Evolutionary conservation across 2,113 vertebrate genomes (phyloP).

Genomic region (Petromus typicus): DNA sequence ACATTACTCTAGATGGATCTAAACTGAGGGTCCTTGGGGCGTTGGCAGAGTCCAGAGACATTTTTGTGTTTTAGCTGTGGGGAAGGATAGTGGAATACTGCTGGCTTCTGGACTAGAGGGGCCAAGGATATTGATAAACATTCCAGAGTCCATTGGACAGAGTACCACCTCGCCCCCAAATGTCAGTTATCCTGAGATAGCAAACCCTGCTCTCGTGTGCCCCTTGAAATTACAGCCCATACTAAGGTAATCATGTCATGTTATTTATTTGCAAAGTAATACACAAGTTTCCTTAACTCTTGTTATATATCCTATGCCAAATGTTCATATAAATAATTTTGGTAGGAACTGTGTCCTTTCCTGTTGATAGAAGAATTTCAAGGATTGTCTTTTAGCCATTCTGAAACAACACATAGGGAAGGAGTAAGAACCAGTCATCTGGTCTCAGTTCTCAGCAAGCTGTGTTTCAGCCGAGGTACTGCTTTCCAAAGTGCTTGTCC

Average conservation of each 20-base stretch:
- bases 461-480: not conserved
- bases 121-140: not conserved
- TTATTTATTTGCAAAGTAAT: slow-evolving; percentile 4
- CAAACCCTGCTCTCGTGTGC: not conserved
- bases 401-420: not conserved
- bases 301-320: not conserved
- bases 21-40: not conserved
- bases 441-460: not conserved
- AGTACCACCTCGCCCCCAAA: not conserved
- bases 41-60: not conserved
- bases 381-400: not conserved
- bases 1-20: not conserved
- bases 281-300: not conserved
- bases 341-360: not conserved
- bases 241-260: not conserved
- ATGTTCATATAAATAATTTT: not conserved
- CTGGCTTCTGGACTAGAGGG: not conserved
- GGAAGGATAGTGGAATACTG: not conserved
- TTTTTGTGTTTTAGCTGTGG: not conserved
- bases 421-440: not conserved
- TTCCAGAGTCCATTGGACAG: not conserved
- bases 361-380: not conserved
- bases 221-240: slow-evolving; percentile 5
- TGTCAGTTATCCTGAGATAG: not conserved
- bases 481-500: not conserved